Conservation (phyloP, 2,797 vertebrate genomes). For the Amblyraja radiata region DNA sequence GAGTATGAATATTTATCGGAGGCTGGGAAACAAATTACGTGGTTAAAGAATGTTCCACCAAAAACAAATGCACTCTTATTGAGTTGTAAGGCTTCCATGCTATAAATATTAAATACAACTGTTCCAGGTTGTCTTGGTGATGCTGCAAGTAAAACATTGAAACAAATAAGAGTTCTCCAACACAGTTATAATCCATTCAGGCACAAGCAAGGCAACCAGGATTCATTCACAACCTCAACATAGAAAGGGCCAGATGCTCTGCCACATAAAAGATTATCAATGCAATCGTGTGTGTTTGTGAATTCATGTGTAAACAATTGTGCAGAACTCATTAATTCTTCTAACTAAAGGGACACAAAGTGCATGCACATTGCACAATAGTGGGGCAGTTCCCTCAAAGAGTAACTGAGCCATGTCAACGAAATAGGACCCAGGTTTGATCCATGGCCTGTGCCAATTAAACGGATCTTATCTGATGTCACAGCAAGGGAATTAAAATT, state of each 20-base stretch:
- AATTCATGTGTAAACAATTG: slow-evolving; percentile 12
- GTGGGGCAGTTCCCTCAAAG: not conserved
- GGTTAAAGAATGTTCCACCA: not conserved
- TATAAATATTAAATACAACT: not conserved
- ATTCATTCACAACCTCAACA: slow-evolving; percentile 6
- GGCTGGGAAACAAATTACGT: not conserved
- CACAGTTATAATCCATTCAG: not conserved
- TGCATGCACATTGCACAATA: not conserved
- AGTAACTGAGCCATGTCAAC: not conserved
- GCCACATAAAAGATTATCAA: slow-evolving; percentile 1
- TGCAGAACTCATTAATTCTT: not conserved
- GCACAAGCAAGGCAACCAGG: not conserved
- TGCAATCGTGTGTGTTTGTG: not conserved
- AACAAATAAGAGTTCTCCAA: slow-evolving; percentile 1
- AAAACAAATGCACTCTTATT: not conserved
- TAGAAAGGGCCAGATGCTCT: slow-evolving; percentile 11
- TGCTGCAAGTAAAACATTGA: slow-evolving; percentile 20
- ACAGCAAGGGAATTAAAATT: not conserved
- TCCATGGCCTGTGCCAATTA: not conserved
- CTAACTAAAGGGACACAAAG: not conserved
- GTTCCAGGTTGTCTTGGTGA: slow-evolving; percentile 27
- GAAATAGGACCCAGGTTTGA: not conserved
- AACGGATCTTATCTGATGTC: not conserved
- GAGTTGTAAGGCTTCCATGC: not conserved
- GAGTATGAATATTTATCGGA: not conserved